These are phyloP conservation scores for Cyanocitta stelleri DNA, from an alignment of 2,113 vertebrate species.

Conservation along the genomic window DNA sequence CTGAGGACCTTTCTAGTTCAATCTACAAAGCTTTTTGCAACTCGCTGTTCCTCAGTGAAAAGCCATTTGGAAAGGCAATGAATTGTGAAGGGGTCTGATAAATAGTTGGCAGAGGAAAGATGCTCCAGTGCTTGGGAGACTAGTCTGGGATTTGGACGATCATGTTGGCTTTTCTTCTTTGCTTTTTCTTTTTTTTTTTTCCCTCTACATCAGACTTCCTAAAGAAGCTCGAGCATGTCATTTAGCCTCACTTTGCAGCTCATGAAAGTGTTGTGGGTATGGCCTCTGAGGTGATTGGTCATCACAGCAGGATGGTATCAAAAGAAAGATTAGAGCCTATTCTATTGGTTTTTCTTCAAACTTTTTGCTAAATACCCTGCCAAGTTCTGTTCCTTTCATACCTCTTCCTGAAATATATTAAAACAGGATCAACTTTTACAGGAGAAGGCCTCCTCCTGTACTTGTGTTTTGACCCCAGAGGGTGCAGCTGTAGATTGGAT, in stretches of 20 bases:
- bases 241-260: not conserved
- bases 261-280: not conserved
- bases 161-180: not conserved
- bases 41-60: slow-evolving; percentile 29
- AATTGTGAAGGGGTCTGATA: slow-evolving; percentile 11
- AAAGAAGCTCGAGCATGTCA: not conserved
- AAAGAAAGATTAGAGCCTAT: not conserved
- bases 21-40: slow-evolving; percentile 49
- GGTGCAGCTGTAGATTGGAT: not conserved
- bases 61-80: slow-evolving; percentile 50
- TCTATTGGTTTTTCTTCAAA: not conserved
- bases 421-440: not conserved
- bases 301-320: not conserved
- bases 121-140: not conserved
- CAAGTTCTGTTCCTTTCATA: not conserved
- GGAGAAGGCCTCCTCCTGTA: not conserved
- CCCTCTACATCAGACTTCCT: not conserved
- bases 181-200: not conserved
- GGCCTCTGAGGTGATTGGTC: not conserved
- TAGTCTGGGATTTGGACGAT: not conserved
- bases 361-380: not conserved
- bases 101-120: slow-evolving; percentile 22
- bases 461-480: not conserved
- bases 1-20: slow-evolving; percentile 61
- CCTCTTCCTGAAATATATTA: not conserved